Evolutionary conservation across 1,140 invertebrate genomes (phyloP), one percentile per base, ranked within the genome.

Genomic region (Ctenoplectra terminalis): DNA sequence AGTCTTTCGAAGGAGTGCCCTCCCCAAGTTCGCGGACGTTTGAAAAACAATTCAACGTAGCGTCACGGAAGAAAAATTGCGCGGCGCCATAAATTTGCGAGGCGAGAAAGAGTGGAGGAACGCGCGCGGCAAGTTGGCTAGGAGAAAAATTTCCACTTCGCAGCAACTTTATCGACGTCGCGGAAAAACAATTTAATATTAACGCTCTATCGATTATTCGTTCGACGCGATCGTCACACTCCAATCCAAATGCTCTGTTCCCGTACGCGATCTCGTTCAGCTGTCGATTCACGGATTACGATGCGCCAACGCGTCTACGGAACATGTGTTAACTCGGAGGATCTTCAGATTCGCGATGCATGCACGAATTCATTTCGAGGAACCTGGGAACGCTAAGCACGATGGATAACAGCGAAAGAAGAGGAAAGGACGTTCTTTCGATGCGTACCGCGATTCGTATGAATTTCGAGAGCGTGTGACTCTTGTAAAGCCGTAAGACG

Each of bases 241-340:
- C 34, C 56, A 56, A 71, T 71, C 50, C 23, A 6, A 8, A 56
- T 40, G 50, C 15, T 23, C n/a, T 34, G 34, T 56, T 17, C 31
- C n/a, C 11, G 34, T 26, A 40, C 69, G 34, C 3, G 56, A 58
- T 31, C 54, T 29, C 9, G 37, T 5, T 72, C 70, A 56, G 52
- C 48, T 58, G 52, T 58, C 52, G 70, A 43, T 72, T 58, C 37
- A 40, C 54, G 54, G 70, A 72, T 72, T 72, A 72, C 20, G 37
- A 13, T 20, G 37, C 17, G n/a, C 20, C 52, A 31, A 43, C 17
- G 20, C 1, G 34, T 31, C 46, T 23, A 48, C 5, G 4, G 5
- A 34, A 5, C 17, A 40, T 48, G 20, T 13, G 66, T 37, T 69
- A 40, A 0, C 26, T 20, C 29, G n/a, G 13, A 29, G 66, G 40